Base-by-base conservation (phyloP, 2,113 vertebrate species). In the Prunella himalayana region DNA sequence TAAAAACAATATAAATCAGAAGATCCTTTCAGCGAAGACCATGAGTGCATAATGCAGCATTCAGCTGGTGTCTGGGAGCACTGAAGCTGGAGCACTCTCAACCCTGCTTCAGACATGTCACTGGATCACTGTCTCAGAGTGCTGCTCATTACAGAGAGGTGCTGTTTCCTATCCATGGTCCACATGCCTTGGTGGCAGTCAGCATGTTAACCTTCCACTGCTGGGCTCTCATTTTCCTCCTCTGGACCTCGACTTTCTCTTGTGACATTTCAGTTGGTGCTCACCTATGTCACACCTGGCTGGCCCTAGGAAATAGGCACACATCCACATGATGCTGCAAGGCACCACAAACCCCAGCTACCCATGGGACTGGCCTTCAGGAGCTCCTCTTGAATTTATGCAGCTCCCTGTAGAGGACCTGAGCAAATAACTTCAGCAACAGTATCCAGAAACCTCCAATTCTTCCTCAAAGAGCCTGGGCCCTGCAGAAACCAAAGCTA, bases 81-180 rank as follows among this genome's bases (percentile, higher is more conserved):
- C 6, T 37, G 69, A 73, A 61, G 31, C 27, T 19, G 59, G 20
- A 47, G 31, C 27, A 24, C 31, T 50, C 35, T 39, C 41, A 64
- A 13, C 13, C 9, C 37, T 65, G 19, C 47, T 47, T 63, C 39
- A 35, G 35, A 35, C 4, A 11, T 12, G 18, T 13, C 39, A 9
- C 12, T 16, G 33, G 10, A 25, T 24, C 37, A 35, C 37, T 49
- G 21, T 44, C 42, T 59, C 3, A 63, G 33, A 72, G 15, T 11
- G 11, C 15, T 71, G 41, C 44, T 47, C 42, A 14, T 4, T n/a
- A 22, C 0, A 21, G 63, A 60, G 17, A 6, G 15, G 10, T 50
- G 49, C 37, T 81, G 39, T 30, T 39, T 51, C 64, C 39, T n/a
- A 0, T 2, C 66, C 28, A 4, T 0, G 0, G 35, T 20, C 39